Conservation (phyloP, 2,888 invertebrate species). For the Ryuthela nishihirai region DNA sequence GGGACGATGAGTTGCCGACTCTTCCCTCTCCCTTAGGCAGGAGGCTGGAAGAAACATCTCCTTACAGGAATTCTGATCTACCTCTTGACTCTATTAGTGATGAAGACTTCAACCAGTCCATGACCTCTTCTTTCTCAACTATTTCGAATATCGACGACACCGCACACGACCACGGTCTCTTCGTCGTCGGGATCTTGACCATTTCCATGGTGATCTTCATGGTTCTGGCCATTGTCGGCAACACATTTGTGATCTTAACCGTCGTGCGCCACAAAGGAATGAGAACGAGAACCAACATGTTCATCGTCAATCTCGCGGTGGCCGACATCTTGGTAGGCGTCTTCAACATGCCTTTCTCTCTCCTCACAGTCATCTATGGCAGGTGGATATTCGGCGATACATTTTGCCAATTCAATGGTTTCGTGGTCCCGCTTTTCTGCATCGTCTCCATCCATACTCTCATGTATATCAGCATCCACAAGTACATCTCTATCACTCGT, state of each 20-base stretch:
- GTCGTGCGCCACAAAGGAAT: conserved; percentile 51
- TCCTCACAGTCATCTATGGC: conserved; percentile 50
- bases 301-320: conserved; percentile 52
- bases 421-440: conserved; percentile 50
- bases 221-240: conserved; percentile 49
- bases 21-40: no score
- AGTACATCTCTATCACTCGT: conserved; percentile 51
- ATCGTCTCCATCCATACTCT: conserved; percentile 53
- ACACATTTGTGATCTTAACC: conserved; percentile 52
- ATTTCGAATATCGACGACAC: no score
- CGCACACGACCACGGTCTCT: conserved; percentile 38
- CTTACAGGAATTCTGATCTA: no score
- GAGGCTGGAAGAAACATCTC: no score
- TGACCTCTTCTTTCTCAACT: no score
- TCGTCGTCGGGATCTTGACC: conserved; percentile 45
- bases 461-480: conserved; percentile 53
- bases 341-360: conserved; percentile 51
- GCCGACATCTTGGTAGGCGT: conserved; percentile 52
- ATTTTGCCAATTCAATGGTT: conserved; percentile 51
- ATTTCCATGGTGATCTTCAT: conserved; percentile 47
- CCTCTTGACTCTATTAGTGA: no score
- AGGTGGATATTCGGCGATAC: conserved; percentile 49
- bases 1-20: no score
- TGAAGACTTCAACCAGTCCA: no score
- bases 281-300: conserved; percentile 54